phyloP scores from a whole-genome alignment of 2,888 invertebrate genomes.

The Norana najaformis region DNA sequence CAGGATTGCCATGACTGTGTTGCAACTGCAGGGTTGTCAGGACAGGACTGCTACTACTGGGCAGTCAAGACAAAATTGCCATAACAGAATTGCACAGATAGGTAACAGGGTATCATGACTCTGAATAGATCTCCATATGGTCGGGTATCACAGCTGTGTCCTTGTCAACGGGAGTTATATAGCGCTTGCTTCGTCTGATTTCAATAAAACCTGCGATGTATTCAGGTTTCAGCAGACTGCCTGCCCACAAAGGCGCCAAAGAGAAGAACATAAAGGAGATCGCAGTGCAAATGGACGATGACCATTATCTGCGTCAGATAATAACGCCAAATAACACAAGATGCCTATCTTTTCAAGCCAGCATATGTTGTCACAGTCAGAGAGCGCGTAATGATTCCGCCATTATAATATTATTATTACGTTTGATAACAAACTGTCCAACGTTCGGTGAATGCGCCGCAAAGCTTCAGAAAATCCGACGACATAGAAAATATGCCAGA shows the following conservation, averaged over 20 bases:
- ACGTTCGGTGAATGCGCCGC: neutral
- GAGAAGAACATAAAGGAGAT: neutral
- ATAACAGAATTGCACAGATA: too few species aligned
- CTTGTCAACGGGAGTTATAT: neutral
- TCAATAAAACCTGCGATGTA: neutral
- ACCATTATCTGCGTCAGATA: neutral
- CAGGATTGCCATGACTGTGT: neutral
- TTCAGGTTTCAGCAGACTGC: neutral
- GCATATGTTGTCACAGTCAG: neutral
- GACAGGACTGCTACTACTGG: neutral
- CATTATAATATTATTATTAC: slow-evolving; percentile 13
- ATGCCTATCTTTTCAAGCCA: neutral
- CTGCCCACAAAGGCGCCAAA: neutral
- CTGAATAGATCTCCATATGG: neutral
- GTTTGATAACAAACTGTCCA: neutral
- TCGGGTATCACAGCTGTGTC: neutral
- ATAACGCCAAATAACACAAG: neutral
- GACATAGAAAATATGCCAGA: neutral
- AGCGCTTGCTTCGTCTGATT: neutral
- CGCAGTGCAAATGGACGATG: neutral
- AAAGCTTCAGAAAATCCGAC: neutral
- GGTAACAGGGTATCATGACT: neutral
- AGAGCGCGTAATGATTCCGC: neutral
- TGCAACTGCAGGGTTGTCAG: neutral
- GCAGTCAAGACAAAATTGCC: neutral